Evolutionary conservation across 2,113 vertebrate genomes (phyloP).

Genomic region (Raja brachyura): DNA sequence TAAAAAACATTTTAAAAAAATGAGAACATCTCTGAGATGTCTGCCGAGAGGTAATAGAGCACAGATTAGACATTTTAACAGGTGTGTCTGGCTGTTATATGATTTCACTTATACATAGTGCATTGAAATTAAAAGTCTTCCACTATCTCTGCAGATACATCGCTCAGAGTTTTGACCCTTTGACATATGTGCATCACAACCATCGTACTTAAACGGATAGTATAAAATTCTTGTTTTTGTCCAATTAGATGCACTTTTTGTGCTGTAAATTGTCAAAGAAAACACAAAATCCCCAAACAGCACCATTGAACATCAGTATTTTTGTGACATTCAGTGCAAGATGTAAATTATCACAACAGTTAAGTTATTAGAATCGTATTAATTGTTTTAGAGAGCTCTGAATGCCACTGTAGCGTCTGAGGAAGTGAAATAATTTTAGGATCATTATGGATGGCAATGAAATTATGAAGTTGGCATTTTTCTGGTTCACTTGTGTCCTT

Average conservation of each 20-base stretch:
- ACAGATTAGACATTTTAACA: neutral
- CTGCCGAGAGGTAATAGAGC: neutral
- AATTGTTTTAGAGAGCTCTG: too few species aligned
- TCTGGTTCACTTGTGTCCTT: too few species aligned
- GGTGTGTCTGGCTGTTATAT: neutral
- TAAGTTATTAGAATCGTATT: too few species aligned
- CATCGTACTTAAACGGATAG: neutral
- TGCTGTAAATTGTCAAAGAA: neutral
- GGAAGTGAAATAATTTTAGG: too few species aligned
- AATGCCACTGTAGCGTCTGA: too few species aligned
- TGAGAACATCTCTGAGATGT: neutral
- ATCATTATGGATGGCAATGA: too few species aligned
- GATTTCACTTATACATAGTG: neutral
- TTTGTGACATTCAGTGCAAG: neutral
- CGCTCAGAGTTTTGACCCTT: neutral
- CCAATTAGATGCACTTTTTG: neutral
- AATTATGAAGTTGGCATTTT: too few species aligned
- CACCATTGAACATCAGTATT: neutral
- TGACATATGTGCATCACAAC: neutral
- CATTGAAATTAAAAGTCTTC: neutral
- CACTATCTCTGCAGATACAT: neutral
- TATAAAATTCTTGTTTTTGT: neutral
- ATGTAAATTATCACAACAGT: neutral
- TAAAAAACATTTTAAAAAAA: neutral
- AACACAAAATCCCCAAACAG: neutral